Conservation (phyloP, 2,113 vertebrate species). For the Picathartes gymnocephalus region DNA sequence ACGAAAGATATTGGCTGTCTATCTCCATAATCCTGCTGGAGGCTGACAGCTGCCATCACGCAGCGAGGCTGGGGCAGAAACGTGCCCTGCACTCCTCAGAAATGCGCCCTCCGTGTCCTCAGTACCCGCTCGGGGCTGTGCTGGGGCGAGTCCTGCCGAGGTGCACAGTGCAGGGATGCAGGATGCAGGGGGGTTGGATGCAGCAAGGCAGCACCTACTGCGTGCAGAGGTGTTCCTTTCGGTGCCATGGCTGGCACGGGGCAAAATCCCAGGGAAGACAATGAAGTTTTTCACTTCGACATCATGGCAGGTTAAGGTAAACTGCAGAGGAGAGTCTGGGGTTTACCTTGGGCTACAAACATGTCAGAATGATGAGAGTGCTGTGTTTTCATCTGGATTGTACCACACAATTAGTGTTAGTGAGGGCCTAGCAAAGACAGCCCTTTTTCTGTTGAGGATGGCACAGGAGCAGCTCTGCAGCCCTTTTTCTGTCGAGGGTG, state of each 20-base stretch:
- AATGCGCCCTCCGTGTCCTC: background rate
- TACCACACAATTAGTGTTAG: background rate
- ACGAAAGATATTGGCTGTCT: background rate
- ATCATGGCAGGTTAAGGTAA: background rate
- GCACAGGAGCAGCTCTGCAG: background rate
- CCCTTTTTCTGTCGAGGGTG: background rate
- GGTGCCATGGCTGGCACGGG: background rate
- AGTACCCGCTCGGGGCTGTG: background rate
- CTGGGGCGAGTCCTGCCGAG: rapidly evolving
- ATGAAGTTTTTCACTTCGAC: background rate
- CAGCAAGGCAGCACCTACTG: background rate
- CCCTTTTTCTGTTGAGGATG: rapidly evolving
- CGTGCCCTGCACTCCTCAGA: background rate
- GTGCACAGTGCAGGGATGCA: background rate
- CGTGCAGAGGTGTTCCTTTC: background rate
- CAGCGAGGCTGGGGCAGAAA: background rate
- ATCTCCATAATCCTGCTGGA: background rate
- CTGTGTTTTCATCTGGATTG: background rate
- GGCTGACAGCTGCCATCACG: background rate
- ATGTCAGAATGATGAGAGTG: background rate
- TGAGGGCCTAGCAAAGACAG: background rate
- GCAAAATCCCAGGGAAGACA: background rate
- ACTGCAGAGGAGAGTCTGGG: background rate
- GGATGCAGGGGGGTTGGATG: background rate
- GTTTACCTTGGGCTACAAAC: background rate